Percentiles rank a stretch among this genome's conserved stretches.
These are phyloP conservation scores for Oxyteleia sp. DNA, from an alignment of 2,888 invertebrate genomes.

Conservation along the genomic window DNA sequence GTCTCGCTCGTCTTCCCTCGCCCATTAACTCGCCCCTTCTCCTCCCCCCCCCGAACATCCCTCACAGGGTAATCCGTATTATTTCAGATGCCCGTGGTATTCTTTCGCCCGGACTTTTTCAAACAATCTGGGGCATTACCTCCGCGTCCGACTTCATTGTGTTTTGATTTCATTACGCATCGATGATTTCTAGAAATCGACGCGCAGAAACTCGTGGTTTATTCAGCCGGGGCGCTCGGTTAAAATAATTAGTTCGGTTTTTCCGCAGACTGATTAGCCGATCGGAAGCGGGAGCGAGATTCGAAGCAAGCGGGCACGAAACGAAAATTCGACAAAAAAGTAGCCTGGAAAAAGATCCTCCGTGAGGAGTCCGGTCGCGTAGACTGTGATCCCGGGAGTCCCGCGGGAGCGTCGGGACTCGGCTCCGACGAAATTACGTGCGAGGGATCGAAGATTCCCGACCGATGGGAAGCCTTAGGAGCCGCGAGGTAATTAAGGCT, in stretches of 20 bases:
- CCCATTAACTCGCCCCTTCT: no score
- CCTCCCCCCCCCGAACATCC: no score
- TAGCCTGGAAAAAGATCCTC: conserved; percentile 37
- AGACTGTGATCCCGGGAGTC: conserved; percentile 56
- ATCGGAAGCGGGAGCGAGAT: conserved; percentile 49
- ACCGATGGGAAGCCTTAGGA: conserved; percentile 78
- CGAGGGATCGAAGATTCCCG: conserved; percentile 81
- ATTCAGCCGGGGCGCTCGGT: conserved; percentile 47
- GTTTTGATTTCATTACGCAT: no score
- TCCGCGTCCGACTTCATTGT: no score
- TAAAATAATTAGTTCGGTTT: conserved; percentile 66
- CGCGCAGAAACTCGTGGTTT: conserved; percentile 43
- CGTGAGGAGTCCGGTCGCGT: conserved; percentile 57
- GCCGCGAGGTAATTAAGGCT: conserved; percentile 78
- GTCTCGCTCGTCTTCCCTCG: no score
- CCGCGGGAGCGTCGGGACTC: conserved; percentile 65
- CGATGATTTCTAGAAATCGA: conserved; percentile 38
- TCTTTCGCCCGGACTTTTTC: no score
- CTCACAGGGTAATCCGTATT: no score
- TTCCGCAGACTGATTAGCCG: conserved; percentile 59
- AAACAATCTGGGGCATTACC: no score
- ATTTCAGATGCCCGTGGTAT: no score
- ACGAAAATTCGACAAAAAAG: conserved; percentile 64
- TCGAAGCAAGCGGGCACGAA: conserved; percentile 17
- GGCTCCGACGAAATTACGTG: conserved; percentile 84